Evolutionary conservation across 2,888 invertebrate genomes (phyloP), one percentile per base, ranked within the genome.

Genomic region (Brachyopa scutellaris): DNA sequence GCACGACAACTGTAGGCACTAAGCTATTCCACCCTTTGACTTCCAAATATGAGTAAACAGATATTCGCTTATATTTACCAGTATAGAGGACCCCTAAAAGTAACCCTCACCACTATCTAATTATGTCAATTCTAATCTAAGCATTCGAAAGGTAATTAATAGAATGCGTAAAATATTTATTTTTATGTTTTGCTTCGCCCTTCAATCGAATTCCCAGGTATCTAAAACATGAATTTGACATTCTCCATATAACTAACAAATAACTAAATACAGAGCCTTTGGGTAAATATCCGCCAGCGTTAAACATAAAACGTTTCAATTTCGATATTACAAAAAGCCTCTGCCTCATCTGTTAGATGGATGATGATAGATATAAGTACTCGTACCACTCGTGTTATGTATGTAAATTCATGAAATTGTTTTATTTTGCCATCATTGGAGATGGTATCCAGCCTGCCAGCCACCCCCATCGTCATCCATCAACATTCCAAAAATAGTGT

Each of bases 261-360:
- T 73, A 82, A 77, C 64, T 82, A 82, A 80, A 70, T 66, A 76
- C 59, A 69, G 59, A 36, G 51, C 77, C 82, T 53, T 49, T 77
- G 70, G 69, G 72, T 69, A 80, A 80, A 82, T 70, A 82, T 53
- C 82, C 77, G 23, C 15, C 21, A 42, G 77, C 70, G 36, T 33
- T 47, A 51, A 82, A 72, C 77, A 77, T 72, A 77, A 82, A 82
- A 82, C 77, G 77, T 77, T 77, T 77, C 70, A 77, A 82, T 72
- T 77, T 82, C 70, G 64, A 82, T 82, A 82, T 77, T 76, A 77
- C 66, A 72, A 77, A 72, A 77, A 72, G 72, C 61, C 45, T 67
- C 40, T 42, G 38, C 33, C 13, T 49, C 55, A 49, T 67, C 61
- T 70, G 51, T 15, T 51, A n/a, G n/a, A 15, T n/a, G 8, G 31